Base-by-base conservation (phyloP, 2,797 vertebrate species). In the Mormyrus hasselquistii region DNA sequence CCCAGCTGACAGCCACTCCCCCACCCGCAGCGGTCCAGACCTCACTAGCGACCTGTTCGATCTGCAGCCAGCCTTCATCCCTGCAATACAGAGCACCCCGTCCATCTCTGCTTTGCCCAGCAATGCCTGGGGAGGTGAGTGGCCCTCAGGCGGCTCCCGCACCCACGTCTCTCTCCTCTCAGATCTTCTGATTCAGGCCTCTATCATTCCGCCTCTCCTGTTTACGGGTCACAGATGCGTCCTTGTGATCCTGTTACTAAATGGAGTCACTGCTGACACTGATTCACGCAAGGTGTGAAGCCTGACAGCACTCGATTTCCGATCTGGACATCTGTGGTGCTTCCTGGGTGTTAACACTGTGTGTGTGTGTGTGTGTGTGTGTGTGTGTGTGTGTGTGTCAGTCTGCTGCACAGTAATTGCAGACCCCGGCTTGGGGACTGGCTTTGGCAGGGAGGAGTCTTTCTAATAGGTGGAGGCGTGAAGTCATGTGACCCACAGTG, bases 1-100 rank as follows among this genome's bases (percentile, higher is more conserved):
- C 19, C 79, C 16, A 1, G 79, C 79, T 83, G 79, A 83, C 41
- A 0, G 38, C 41, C 41, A 0, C 47, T 83, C 79, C 79, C n/a
- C 44, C 9, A 49, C 79, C 6, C 86, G 34, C 94, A 97, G 96
- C 89, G 94, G 97, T 92, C 96, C 96, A 94, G 97, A 97, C 93
- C 95, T 98, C 93, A 97, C 96, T 94, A 97, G 95, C 90, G 97
- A 97, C 96, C 95, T 98, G 93, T 98, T 98, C 95, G 98, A 98
- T 93, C 95, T 98, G 88, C 97, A 98, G 93, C 96, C 96, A 90
- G 93, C 96, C 44, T 97, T 97, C 95, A 96, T 97, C 93, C 96
- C 97, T 41, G 95, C 97, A 19, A 96, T 97, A 92, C 97, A 97
- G 93, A 97, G 96, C 92, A 95, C 94, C 92, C 96, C 97, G 91